These are phyloP conservation scores for Adoxophyes honmai DNA, from an alignment of 1,140 invertebrate species.

Conservation along the genomic window DNA sequence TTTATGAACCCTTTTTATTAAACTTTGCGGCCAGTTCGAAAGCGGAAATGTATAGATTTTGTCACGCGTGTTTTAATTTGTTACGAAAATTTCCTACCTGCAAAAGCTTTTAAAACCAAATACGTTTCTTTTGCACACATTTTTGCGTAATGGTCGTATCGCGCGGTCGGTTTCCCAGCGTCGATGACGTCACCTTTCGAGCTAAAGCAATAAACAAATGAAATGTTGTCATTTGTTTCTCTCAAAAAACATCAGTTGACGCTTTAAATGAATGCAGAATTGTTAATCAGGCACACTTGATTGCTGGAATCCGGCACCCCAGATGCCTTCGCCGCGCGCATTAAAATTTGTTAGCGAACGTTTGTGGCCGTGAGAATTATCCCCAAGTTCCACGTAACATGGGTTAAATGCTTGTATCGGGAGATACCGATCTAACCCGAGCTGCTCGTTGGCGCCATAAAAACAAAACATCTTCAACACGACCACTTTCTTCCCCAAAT, in stretches of 20 bases:
- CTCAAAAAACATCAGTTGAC: neutral
- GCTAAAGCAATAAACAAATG: no score
- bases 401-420: constrained; percentile 74
- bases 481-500: constrained; percentile 75
- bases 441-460: constrained; percentile 71
- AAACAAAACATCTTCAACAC: constrained; percentile 71
- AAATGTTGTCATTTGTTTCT: neutral
- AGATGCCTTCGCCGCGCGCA: constrained; percentile 28
- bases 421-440: constrained; percentile 72
- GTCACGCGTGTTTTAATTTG: no score
- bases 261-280: neutral
- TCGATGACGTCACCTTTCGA: no score
- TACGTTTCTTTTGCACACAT: no score
- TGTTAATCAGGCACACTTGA: neutral
- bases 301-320: neutral
- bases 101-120: no score
- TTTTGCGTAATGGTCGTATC: no score
- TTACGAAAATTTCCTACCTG: no score
- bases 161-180: no score
- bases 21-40: no score
- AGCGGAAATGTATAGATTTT: no score
- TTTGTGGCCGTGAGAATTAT: constrained; percentile 61
- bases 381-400: constrained; percentile 67
- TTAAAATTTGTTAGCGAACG: constrained; percentile 63
- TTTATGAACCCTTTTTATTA: no score